These are phyloP conservation scores for Pangasianodon hypophthalmus DNA, from an alignment of 2,113 vertebrate genomes.

Conservation along the genomic window DNA sequence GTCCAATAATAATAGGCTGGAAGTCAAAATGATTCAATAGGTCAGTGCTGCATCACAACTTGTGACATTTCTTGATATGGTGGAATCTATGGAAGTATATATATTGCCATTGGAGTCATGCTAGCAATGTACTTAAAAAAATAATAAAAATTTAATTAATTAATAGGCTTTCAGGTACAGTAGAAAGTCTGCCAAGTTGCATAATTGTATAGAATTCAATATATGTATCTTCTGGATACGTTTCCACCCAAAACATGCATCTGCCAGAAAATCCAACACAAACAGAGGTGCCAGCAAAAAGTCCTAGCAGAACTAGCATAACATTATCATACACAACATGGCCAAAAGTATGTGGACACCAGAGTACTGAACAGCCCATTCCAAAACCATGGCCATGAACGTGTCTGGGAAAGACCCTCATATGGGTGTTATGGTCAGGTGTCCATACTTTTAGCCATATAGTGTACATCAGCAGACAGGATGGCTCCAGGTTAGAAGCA, in stretches of 20 bases:
- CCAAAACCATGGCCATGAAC: neutral
- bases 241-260: neutral
- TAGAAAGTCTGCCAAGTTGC: neutral
- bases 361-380: too few species aligned
- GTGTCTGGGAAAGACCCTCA: neutral
- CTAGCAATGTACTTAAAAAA: neutral
- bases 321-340: neutral
- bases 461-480: too few species aligned
- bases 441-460: neutral
- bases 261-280: neutral
- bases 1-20: neutral
- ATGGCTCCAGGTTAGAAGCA: too few species aligned
- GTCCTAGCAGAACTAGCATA: neutral
- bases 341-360: too few species aligned
- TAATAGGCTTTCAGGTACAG: neutral
- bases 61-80: neutral
- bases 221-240: neutral
- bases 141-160: too few species aligned
- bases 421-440: neutral
- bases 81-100: neutral
- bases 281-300: neutral
- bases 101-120: neutral
- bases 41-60: neutral
- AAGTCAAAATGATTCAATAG: neutral
- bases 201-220: neutral